Conservation (phyloP, 2,113 vertebrate species). For the Laticauda colubrina region DNA sequence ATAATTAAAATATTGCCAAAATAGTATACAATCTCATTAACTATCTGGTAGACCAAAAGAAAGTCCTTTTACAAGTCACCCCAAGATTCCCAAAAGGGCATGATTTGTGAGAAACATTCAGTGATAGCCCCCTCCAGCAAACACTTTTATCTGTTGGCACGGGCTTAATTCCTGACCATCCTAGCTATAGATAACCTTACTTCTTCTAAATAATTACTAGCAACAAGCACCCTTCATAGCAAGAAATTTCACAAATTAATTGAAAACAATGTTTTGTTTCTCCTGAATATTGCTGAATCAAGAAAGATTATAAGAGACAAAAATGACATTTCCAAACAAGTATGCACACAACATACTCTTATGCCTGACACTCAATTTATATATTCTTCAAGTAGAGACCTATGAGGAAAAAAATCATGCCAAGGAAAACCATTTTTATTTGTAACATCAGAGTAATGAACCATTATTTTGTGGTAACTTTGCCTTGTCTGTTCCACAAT, state of each 20-base stretch:
- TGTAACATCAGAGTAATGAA: background rate
- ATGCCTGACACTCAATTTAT: background rate
- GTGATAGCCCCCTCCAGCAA: background rate
- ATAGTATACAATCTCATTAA: background rate
- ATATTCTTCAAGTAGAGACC: background rate
- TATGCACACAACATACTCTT: background rate
- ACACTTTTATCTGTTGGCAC: background rate
- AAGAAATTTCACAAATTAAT: background rate
- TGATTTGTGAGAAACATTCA: background rate
- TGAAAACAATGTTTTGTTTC: background rate
- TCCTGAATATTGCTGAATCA: background rate
- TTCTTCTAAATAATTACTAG: background rate
- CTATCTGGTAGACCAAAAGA: background rate
- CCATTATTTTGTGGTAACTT: background rate
- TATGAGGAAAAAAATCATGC: background rate
- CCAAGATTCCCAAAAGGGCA: background rate
- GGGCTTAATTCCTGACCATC: background rate
- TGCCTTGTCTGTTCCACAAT: background rate
- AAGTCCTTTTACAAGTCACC: background rate
- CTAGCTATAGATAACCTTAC: background rate
- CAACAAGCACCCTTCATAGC: background rate
- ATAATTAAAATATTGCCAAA: slow-evolving; percentile 21
- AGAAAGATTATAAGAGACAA: background rate
- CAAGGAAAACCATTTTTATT: background rate
- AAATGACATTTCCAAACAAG: background rate